phyloP scores from a whole-genome alignment of 2,113 vertebrate genomes.

The Gallinago jamesoni region DNA sequence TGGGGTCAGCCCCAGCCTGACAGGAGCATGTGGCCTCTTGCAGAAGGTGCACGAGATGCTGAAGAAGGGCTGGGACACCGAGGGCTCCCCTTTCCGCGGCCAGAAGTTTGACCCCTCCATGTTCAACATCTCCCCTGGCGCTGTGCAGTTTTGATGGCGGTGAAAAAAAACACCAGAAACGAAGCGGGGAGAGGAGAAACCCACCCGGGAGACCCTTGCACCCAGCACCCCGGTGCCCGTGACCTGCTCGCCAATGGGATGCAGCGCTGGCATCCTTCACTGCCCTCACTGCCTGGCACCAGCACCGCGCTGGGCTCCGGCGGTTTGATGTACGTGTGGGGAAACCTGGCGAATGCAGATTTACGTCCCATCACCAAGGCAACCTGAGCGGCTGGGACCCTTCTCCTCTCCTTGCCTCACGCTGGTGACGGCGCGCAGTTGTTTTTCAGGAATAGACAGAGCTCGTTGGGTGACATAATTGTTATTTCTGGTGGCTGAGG shows the following conservation, averaged over 20 bases:
- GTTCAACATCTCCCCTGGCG: conserved; percentile 94
- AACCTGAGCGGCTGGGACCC: neutral
- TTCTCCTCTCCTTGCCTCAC: neutral
- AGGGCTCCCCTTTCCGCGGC: conserved; percentile 94
- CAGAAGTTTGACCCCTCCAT: conserved; percentile 94
- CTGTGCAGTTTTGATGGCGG: conserved; percentile 89
- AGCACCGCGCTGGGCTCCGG: too few relatives aligned
- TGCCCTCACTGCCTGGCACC: neutral
- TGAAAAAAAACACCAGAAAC: neutral
- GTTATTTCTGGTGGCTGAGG: neutral
- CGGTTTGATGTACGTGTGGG: neutral
- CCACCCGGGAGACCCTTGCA: neutral
- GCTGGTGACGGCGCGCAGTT: neutral
- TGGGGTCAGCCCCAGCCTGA: fast-evolving
- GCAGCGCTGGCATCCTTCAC: neutral
- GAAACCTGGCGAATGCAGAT: neutral
- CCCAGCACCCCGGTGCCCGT: neutral
- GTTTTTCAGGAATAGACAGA: neutral
- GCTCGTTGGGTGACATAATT: neutral
- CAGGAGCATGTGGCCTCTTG: neutral
- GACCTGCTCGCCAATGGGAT: neutral
- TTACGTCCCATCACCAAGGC: neutral
- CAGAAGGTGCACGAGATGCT: conserved; percentile 99
- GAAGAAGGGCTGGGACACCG: conserved; percentile 97
- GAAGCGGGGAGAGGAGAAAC: neutral